These are phyloP conservation scores for Percina caprodes DNA, from an alignment of 2,113 vertebrate species.

Conservation along the genomic window DNA sequence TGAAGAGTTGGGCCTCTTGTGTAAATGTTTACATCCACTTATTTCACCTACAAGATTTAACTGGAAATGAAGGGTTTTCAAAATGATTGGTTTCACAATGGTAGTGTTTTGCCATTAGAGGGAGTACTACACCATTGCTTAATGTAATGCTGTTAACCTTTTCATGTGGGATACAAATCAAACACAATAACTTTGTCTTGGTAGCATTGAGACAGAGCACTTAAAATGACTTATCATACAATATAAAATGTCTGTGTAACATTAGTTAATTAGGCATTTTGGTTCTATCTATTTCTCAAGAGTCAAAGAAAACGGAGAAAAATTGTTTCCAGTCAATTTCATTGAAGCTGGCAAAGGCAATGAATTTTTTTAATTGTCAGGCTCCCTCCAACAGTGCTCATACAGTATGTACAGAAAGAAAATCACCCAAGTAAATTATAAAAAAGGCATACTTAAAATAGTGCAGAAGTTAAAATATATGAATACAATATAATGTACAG, in stretches of 20 bases:
- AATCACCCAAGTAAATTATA: background rate
- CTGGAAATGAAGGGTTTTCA: background rate
- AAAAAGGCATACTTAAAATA: background rate
- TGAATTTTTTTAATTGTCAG: background rate
- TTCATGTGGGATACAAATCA: background rate
- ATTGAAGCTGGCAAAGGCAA: background rate
- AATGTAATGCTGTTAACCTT: background rate
- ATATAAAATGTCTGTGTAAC: background rate
- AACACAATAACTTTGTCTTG: background rate
- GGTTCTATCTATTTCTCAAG: background rate
- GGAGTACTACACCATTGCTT: background rate
- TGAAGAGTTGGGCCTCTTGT: background rate
- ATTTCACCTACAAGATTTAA: background rate
- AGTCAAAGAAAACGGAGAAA: background rate
- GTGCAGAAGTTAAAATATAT: background rate
- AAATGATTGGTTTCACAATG: background rate
- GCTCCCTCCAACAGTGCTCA: background rate
- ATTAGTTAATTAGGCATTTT: background rate
- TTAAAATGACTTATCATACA: background rate
- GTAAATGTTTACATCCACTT: conserved; percentile 3
- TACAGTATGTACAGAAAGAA: background rate
- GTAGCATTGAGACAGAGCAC: background rate
- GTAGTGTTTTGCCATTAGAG: conserved; percentile 19
- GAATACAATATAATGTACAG: background rate
- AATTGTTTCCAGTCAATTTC: too few relatives aligned